Conservation (phyloP, 2,113 vertebrate genomes). For the Phalacrocorax aristotelis region DNA sequence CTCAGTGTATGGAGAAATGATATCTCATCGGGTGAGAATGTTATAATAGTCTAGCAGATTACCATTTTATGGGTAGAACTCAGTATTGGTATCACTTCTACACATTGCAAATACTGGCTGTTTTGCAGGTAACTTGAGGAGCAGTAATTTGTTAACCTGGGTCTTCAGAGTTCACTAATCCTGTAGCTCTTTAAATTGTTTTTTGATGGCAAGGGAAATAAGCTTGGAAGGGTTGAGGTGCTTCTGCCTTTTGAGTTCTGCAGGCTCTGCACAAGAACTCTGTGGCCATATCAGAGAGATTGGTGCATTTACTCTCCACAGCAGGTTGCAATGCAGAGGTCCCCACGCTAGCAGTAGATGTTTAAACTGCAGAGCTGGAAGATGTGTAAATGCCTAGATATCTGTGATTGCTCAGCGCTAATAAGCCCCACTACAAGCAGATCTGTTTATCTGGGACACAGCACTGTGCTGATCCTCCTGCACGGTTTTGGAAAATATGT, state of each 20-base stretch:
- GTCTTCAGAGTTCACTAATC: background rate
- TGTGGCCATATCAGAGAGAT: fast-evolving
- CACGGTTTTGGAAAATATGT: background rate
- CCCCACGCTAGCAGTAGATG: background rate
- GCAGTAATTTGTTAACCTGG: background rate
- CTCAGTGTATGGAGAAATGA: background rate
- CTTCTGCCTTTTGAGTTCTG: background rate
- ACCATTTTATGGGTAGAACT: background rate
- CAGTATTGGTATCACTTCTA: background rate
- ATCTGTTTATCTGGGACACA: background rate
- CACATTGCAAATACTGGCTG: background rate
- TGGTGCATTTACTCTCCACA: background rate
- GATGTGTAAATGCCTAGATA: background rate
- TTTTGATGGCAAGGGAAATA: background rate
- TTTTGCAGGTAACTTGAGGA: background rate
- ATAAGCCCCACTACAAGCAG: background rate
- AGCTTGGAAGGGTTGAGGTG: background rate
- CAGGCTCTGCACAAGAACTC: background rate
- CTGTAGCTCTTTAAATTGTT: background rate
- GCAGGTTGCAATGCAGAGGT: background rate
- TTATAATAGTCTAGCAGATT: background rate
- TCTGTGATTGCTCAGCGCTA: background rate
- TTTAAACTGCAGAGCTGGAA: background rate
- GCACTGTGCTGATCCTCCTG: background rate
- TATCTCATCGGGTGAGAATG: background rate